A percentile compares a stretch with the other conserved stretches of the same genome.
Conservation (phyloP, 2,888 invertebrate genomes). For the Rosalia funebris region DNA sequence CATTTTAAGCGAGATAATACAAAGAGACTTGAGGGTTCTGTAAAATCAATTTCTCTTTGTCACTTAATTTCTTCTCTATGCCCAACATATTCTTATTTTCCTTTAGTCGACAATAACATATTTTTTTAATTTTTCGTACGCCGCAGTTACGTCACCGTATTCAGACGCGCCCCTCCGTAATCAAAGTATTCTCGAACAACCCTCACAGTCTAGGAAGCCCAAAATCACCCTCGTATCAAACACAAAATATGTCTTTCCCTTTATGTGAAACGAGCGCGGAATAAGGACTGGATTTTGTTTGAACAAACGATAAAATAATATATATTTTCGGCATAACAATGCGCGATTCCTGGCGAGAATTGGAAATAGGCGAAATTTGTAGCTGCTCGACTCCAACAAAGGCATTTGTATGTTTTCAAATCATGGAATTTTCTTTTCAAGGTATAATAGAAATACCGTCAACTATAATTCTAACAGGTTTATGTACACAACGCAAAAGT, state of each 20-base stretch:
- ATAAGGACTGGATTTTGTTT: background rate
- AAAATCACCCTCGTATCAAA: background rate
- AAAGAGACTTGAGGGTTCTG: too few species aligned
- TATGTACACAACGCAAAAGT: too few species aligned
- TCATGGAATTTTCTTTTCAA: too few species aligned
- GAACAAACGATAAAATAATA: background rate
- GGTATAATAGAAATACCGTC: too few species aligned
- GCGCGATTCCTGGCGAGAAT: background rate
- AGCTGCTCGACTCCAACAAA: background rate
- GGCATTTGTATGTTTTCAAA: background rate
- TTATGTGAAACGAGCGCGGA: background rate
- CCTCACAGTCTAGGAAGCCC: background rate
- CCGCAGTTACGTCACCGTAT: background rate
- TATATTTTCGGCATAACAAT: background rate
- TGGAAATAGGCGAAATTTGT: background rate
- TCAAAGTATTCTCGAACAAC: background rate
- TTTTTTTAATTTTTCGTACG: background rate
- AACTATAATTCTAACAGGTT: too few species aligned
- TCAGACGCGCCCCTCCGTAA: background rate
- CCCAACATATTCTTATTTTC: too few species aligned
- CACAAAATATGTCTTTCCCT: background rate
- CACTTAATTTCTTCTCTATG: too few species aligned
- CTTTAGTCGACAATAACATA: too few species aligned
- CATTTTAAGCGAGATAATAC: too few species aligned
- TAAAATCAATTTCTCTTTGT: too few species aligned